Evolutionary conservation across 2,113 vertebrate species (phyloP).

Genomic region (Callocephalon fimbriatum): DNA sequence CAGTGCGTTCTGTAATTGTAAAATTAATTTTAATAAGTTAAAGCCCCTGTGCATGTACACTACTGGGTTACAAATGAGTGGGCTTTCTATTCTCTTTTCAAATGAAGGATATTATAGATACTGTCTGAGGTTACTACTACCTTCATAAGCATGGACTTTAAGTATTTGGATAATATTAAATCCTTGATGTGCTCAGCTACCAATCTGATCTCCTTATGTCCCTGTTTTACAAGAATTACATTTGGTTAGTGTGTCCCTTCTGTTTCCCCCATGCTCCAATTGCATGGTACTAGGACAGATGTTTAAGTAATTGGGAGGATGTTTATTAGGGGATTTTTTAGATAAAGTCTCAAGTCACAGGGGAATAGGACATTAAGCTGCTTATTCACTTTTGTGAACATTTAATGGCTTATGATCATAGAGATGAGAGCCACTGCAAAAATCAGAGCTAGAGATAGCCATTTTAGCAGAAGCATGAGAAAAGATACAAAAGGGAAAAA

Average conservation of each 20-base stretch:
- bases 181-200: neutral
- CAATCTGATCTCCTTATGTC: neutral
- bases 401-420: neutral
- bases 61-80: neutral
- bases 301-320: slow-evolving; percentile 19
- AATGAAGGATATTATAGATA: neutral
- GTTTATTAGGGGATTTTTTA: neutral
- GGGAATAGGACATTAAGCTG: neutral
- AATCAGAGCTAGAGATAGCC: neutral
- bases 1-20: neutral
- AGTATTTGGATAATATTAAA: neutral
- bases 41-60: neutral
- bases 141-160: neutral
- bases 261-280: neutral
- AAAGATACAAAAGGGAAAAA: neutral
- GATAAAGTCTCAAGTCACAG: neutral
- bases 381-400: neutral
- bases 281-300: slow-evolving; percentile 1
- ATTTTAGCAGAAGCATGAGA: neutral
- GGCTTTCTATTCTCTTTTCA: neutral
- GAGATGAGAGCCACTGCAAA: neutral
- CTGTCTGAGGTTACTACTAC: neutral
- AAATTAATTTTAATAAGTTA: neutral
- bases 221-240: neutral
- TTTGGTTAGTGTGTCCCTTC: neutral